Base-by-base conservation (phyloP, 1,140 invertebrate genomes). In the Drosophila eugracilis region DNA sequence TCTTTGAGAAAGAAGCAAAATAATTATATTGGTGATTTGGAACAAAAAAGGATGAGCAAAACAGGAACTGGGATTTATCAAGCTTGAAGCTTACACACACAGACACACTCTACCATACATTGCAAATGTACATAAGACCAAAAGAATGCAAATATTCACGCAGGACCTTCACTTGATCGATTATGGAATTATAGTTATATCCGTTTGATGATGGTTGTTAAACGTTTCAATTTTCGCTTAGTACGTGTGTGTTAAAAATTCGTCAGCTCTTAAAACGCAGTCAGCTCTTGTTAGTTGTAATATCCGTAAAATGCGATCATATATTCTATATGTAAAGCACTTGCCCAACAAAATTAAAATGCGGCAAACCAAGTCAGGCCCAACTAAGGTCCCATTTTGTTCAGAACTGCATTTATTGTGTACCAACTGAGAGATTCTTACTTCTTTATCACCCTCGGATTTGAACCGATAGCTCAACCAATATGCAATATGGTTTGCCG, bases 51-150 rank as follows among this genome's bases (percentile, higher is more conserved):
- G 57, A 60, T 36, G 49, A 55, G 55, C 12, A 66, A 41, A 78
- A 79, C 76, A 80, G 72, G 67, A 86, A 85, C 80, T 85, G 81
- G 81, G 80, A 85, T 85, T 86, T 78, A 80, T 80, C 77, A 80
- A 85, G 80, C 81, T 85, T 48, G 66, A 85, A 85, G 81, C 80
- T 85, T 86, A 65, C 41, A 77, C 47, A 74, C 53, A 78, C 17
- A 45, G 9, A 44, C 24, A 59, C n/a, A 62, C 48, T 54, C 22
- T 58, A 58, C 39, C 67, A 71, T 41, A 47, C 69, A 62, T 67
- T 67, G 63, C 65, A 67, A 67, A 67, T 67, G 65, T 67, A 67
- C 47, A 67, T 67, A 67, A 67, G 63, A 67, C 65, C 65, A 53
- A 67, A 53, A 9, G 5, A 19, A 19, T 58, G 37, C 28, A 44